Evolutionary conservation across 2,113 vertebrate genomes (phyloP).

Genomic region (Excalfactoria chinensis): DNA sequence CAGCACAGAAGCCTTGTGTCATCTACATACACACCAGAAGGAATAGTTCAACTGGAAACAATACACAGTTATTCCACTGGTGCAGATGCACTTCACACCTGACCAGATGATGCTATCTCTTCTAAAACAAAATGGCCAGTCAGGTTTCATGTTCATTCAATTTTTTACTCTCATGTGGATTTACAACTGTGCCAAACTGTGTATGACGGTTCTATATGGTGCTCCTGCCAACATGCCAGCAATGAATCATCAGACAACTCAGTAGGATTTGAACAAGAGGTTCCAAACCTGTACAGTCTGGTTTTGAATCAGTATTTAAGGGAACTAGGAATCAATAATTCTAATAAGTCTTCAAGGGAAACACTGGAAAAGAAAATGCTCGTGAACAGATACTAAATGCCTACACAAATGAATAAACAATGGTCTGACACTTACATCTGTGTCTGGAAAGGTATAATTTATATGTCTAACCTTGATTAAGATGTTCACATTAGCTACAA

Average conservation of each 20-base stretch:
- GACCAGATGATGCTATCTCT: neutral
- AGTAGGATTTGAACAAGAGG: neutral
- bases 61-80: neutral
- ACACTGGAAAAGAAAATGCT: neutral
- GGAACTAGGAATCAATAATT: neutral
- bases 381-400: neutral
- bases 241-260: neutral
- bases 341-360: neutral
- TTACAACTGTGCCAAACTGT: neutral
- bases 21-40: neutral
- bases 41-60: neutral
- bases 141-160: neutral
- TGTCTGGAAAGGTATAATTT: neutral
- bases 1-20: neutral
- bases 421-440: neutral
- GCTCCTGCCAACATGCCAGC: neutral
- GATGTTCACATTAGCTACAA: neutral
- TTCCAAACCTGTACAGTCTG: neutral
- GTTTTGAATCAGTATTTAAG: neutral
- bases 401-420: neutral
- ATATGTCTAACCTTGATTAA: constrained; percentile 31
- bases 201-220: neutral
- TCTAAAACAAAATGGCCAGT: neutral
- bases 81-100: neutral
- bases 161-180: neutral